These are phyloP conservation scores for Campylorhamphus procurvoides DNA, from an alignment of 2,113 vertebrate genomes.

Conservation along the genomic window DNA sequence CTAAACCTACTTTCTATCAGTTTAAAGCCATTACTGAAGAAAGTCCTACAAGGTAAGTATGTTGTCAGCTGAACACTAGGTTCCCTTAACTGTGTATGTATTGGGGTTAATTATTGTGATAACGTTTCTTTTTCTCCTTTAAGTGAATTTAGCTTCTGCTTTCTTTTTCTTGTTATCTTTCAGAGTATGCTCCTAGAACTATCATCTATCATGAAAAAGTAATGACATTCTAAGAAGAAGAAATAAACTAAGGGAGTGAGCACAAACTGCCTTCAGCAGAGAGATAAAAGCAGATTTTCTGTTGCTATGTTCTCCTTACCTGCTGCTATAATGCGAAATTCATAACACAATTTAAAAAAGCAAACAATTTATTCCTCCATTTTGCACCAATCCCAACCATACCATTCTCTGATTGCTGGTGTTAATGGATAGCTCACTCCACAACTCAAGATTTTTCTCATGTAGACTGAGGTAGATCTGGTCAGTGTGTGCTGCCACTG, in stretches of 20 bases:
- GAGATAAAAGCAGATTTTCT: background rate
- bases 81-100: background rate
- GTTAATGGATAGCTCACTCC: background rate
- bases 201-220: constrained; percentile 97
- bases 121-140: background rate
- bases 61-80: background rate
- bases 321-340: background rate
- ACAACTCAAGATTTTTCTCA: background rate
- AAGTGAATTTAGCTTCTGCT: constrained; percentile 17
- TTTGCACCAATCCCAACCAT: background rate
- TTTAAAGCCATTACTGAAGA: background rate
- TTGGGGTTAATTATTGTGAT: background rate
- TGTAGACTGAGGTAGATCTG: background rate
- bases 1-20: background rate
- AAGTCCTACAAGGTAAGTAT: background rate
- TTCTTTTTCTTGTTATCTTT: constrained; percentile 72
- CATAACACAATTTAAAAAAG: background rate
- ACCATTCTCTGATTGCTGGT: background rate
- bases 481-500: background rate
- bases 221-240: constrained; percentile 39
- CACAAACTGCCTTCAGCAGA: constrained; percentile 12
- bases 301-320: background rate
- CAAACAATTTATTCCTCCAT: background rate
- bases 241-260: background rate
- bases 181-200: constrained; percentile 95